These are phyloP conservation scores for Anolis carolinensis DNA, from an alignment of 2,113 vertebrate species.

Conservation along the genomic window DNA sequence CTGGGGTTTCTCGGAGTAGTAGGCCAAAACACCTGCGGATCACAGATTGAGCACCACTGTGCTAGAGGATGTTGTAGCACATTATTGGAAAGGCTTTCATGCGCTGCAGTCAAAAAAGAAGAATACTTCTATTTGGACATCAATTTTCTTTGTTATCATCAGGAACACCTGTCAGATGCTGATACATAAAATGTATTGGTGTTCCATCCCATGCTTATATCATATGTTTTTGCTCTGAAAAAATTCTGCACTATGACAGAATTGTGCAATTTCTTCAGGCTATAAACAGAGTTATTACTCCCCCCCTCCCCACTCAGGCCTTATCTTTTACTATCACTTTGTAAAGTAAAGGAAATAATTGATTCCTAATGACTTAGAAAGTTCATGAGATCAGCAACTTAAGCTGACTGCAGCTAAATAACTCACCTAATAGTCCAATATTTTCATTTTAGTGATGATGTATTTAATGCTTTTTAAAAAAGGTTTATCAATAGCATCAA, in stretches of 20 bases:
- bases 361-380: slow-evolving; percentile 16
- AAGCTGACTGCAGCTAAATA: slow-evolving; percentile 26
- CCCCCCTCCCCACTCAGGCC: slow-evolving; percentile 41
- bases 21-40: too few relatives aligned
- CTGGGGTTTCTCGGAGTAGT: too few relatives aligned
- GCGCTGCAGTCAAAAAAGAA: not conserved
- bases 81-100: not conserved
- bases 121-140: slow-evolving; percentile 6
- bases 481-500: not conserved
- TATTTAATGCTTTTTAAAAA: slow-evolving; percentile 1
- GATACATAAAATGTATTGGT: slow-evolving; percentile 31
- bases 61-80: not conserved
- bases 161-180: slow-evolving; percentile 26
- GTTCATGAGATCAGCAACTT: slow-evolving; percentile 26
- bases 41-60: too few relatives aligned
- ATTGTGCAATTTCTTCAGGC: slow-evolving; percentile 11
- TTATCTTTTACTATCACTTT: slow-evolving; percentile 22
- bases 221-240: slow-evolving; percentile 21
- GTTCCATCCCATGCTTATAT: not conserved
- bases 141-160: not conserved
- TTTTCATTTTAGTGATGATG: not conserved
- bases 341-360: slow-evolving; percentile 13
- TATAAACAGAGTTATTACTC: not conserved
- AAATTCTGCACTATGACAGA: slow-evolving; percentile 42
- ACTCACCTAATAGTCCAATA: slow-evolving; percentile 20